phyloP scores from a whole-genome alignment of 2,113 vertebrate species.

The Halcyon senegalensis region DNA sequence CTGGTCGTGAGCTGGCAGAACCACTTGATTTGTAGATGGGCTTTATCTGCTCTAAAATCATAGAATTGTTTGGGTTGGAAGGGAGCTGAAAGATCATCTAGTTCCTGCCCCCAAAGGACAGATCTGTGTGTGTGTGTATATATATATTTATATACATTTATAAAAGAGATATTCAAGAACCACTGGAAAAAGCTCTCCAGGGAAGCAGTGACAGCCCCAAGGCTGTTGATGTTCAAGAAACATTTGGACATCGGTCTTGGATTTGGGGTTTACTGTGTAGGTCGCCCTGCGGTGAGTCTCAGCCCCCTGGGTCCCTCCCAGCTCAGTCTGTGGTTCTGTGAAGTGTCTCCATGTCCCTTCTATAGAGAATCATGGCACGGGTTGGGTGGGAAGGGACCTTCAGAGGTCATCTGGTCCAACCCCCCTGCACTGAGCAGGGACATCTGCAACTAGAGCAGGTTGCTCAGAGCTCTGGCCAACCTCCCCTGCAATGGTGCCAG shows the following conservation, averaged over 20 bases:
- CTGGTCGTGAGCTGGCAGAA: not conserved
- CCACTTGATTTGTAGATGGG: rapidly evolving
- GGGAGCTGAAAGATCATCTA: not conserved
- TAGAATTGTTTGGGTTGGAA: not conserved
- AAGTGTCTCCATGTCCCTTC: not conserved
- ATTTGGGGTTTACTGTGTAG: rapidly evolving
- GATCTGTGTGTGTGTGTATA: not conserved
- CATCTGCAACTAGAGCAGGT: too few relatives aligned
- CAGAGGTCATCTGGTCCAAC: too few relatives aligned
- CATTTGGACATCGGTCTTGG: not conserved
- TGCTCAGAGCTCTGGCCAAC: too few relatives aligned
- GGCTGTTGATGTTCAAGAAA: too few relatives aligned
- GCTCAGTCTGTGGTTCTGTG: not conserved
- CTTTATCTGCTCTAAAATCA: not conserved
- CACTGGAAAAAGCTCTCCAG: not conserved
- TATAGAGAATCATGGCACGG: not conserved
- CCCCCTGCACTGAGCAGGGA: too few relatives aligned
- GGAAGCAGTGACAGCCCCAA: not conserved
- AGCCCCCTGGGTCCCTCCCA: not conserved
- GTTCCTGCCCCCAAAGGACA: not conserved
- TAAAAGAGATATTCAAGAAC: not conserved
- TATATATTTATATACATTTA: not conserved
- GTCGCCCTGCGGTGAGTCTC: rapidly evolving
- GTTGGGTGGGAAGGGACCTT: not conserved
- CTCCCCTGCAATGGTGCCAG: too few relatives aligned